Evolutionary conservation across 2,888 invertebrate species (phyloP).

Genomic region (Chironomus riparius): DNA sequence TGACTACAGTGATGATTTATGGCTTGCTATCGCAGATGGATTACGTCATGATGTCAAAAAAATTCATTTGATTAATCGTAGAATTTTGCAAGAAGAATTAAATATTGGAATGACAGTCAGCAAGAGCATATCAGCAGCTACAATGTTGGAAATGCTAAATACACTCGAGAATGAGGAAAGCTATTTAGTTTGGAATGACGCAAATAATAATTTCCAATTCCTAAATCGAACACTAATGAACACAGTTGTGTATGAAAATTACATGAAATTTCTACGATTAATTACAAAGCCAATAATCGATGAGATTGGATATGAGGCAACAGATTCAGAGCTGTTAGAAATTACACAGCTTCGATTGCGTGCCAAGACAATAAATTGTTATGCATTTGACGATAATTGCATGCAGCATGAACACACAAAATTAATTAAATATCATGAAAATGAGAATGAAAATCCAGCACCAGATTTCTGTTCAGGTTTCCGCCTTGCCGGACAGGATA

Average conservation of each 20-base stretch:
- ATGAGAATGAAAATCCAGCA: background rate
- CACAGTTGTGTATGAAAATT: background rate
- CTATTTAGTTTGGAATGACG: background rate
- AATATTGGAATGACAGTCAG: background rate
- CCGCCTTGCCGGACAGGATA: background rate
- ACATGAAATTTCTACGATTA: background rate
- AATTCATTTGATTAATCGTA: constrained; percentile 50
- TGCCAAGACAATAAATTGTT: background rate
- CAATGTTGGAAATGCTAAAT: background rate
- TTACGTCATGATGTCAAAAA: constrained; percentile 40
- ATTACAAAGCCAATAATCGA: background rate
- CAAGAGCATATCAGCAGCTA: background rate
- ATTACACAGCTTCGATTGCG: background rate
- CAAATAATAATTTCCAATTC: background rate
- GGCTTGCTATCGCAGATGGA: constrained; percentile 46
- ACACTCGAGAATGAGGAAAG: background rate
- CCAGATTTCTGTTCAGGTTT: background rate
- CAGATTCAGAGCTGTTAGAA: background rate
- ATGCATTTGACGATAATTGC: background rate
- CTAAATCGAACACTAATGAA: background rate
- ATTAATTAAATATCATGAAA: background rate
- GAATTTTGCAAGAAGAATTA: background rate
- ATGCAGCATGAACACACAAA: background rate
- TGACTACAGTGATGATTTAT: constrained; percentile 54
- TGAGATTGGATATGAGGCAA: background rate